Percentiles rank a stretch among this genome's conserved stretches.
Evolutionary conservation across 2,888 invertebrate species (phyloP).

Genomic region (Archips crataeganus): DNA sequence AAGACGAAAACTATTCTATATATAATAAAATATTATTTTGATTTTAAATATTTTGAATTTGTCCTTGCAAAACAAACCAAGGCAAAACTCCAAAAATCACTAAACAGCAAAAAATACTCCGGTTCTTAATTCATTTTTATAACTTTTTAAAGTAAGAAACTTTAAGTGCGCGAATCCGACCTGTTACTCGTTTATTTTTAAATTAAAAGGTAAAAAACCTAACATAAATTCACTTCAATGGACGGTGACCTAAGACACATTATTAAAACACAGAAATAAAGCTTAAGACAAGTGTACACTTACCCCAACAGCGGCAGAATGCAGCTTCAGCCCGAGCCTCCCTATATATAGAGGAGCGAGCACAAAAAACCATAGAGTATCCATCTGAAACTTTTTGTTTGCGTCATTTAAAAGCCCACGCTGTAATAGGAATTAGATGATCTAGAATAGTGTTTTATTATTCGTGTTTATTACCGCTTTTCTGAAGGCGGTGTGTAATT

Average conservation of each 20-base stretch:
- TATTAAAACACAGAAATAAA: background rate
- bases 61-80: too few species aligned
- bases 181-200: too few species aligned
- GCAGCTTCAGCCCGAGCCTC: slow-evolving; percentile 13
- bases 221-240: background rate
- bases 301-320: slow-evolving; percentile 31
- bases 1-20: too few species aligned
- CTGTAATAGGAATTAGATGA: background rate
- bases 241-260: background rate
- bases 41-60: too few species aligned
- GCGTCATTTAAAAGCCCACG: background rate
- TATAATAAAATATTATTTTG: too few species aligned
- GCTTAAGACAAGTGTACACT: slow-evolving; percentile 28
- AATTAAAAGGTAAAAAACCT: too few species aligned
- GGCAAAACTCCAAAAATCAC: too few species aligned
- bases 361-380: slow-evolving; percentile 16
- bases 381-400: background rate
- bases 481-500: background rate
- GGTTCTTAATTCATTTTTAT: too few species aligned
- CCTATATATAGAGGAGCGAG: slow-evolving; percentile 22
- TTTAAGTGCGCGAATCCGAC: too few species aligned
- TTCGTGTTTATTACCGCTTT: background rate
- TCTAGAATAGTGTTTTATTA: background rate
- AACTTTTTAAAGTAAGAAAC: too few species aligned
- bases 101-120: too few species aligned